Base-by-base conservation (phyloP, 2,888 invertebrate species). In the Chromoteleia sp. region DNA sequence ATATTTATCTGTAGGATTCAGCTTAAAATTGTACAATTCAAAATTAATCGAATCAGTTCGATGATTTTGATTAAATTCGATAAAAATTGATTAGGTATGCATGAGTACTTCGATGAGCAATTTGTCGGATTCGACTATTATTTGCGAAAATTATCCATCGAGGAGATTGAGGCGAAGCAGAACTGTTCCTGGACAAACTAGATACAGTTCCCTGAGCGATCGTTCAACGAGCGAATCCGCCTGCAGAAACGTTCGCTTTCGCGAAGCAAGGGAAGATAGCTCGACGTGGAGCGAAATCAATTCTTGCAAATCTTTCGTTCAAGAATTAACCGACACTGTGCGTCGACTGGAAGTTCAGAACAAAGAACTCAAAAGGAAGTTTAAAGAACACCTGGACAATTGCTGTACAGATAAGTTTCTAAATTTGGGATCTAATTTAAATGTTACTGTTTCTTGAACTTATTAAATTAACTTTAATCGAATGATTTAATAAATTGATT, bases 321-420 rank as follows among this genome's bases (percentile, higher is more conserved):
- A 14, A 5, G 21, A 52, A 48, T 25, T 76, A 6, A 65, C 21
- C 2, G 59, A 54, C 7, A 48, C 67, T 54, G 29, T 61, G 29
- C 19, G 17, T 12, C 36, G 21, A 10, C 41, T 71, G n/a, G 33
- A 30, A 15, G 0, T 19, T 0, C 41, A 68, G 10, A 76, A 76
- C 19, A 29, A 15, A n/a, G 43, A 52, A 14, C 15, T 75, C n/a
- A 61, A 68, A 33, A 12, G 12, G 4, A 45, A 81, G 17, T 45
- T 65, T 30, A 48, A 36, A 41, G 36, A 71, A 25, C 59, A 71
- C 21, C 48, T 81, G 33, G 41, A 67, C 8, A 33, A 48, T 25
- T 70, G 67, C 19, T 10, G 36, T 12, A 17, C 36, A 65, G 65
- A 75, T 65, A 56, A 58, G 65, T 75, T 39, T 43, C 36, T 10